Evolutionary conservation across 2,797 vertebrate genomes (phyloP), one percentile per base, ranked within the genome.

Genomic region (Anniella stebbinsi): DNA sequence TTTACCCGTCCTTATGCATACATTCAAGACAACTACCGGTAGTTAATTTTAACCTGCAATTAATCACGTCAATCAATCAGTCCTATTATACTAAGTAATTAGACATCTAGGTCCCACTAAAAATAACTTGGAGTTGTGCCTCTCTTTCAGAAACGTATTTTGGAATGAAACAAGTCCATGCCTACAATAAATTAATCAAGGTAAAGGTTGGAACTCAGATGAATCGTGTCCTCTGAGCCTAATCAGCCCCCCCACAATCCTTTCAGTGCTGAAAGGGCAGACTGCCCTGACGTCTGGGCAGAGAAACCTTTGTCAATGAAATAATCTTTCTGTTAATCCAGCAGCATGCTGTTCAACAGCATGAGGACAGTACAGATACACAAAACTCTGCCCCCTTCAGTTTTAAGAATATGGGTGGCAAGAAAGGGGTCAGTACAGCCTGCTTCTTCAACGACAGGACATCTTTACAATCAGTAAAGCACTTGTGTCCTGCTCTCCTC

Each of bases 81-180:
- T 87, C 54, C 18, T 75, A 23, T 76, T 83, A 87, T 87, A 12
- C 28, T 23, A 85, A 76, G 80, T 70, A 89, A 85, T 80, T 89
- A 89, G 63, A 45, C 77, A 57, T 33, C 25, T 54, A 66, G 25
- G 75, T 85, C 23, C 38, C 25, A 2, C 70, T 89, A 70, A 89
- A 76, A 80, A 85, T 57, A 84, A 41, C 30, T n/a, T 76, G 38
- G 63, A n/a, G 28, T 57, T 70, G 25, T 10, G 36, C 57, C 18
- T 85, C 80, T 9, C 78, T 63, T 66, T 77, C 13, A 11, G 3
- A 41, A 76, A 69, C 15, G 0, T 30, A 33, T 33, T 3, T 54
- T 38, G 41, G n/a, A 88, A 54, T 36, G 33, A 80, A 86, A 57
- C 76, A 45, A 72, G n/a, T 15, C 38, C 45, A 38, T 38, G 25